These are phyloP conservation scores for Campylomormyrus numenius DNA, from an alignment of 2,113 vertebrate genomes.

Conservation along the genomic window DNA sequence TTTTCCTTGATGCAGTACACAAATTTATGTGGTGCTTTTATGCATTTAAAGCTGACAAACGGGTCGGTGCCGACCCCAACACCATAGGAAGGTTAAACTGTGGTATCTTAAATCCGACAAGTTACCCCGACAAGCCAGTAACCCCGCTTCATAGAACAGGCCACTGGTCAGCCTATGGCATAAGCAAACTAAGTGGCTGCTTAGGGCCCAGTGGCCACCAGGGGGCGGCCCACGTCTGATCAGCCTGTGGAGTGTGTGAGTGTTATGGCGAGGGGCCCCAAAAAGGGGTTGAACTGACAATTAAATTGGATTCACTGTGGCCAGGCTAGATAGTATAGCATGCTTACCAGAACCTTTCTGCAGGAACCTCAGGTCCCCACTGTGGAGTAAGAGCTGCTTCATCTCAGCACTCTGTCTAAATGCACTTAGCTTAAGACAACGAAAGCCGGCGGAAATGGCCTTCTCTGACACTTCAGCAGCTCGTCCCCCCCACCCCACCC, in stretches of 20 bases:
- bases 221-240: neutral
- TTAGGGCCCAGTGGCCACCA: neutral
- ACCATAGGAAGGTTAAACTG: too few relatives aligned
- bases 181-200: neutral
- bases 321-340: neutral
- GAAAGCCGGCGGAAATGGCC: constrained; percentile 14
- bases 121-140: too few relatives aligned
- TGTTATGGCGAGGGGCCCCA: neutral
- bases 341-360: neutral
- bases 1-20: too few relatives aligned
- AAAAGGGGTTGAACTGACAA: neutral
- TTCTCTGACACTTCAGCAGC: neutral
- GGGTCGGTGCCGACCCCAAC: too few relatives aligned
- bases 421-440: constrained; percentile 16
- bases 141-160: too few relatives aligned
- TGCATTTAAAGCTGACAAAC: too few relatives aligned
- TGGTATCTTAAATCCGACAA: too few relatives aligned
- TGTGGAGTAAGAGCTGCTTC: neutral
- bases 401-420: constrained; percentile 14
- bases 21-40: too few relatives aligned
- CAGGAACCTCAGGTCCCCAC: neutral
- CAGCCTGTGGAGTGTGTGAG: neutral
- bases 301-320: neutral
- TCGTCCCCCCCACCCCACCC: neutral
- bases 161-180: neutral